These are phyloP conservation scores for Spinus olivaceus DNA, from an alignment of 2,797 vertebrate species.

Conservation along the genomic window DNA sequence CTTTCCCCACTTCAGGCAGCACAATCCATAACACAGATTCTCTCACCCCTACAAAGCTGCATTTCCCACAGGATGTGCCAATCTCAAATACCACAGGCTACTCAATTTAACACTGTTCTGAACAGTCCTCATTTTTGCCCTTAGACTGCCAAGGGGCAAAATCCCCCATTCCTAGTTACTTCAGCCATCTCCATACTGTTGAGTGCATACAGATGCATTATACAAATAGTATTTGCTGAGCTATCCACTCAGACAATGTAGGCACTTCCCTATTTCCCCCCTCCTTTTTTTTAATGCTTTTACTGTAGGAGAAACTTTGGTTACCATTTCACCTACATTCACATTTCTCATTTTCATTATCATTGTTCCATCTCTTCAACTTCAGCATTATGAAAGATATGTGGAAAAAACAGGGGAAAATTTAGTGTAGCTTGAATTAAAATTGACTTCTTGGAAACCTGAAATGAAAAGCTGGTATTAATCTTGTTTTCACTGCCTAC, in stretches of 20 bases:
- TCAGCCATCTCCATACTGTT: not conserved
- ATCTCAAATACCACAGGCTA: not conserved
- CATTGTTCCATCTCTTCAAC: not conserved
- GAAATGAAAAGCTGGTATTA: not conserved
- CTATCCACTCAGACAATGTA: not conserved
- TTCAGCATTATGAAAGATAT: not conserved
- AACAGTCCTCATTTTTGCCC: not conserved
- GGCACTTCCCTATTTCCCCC: not conserved
- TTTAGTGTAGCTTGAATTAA: not conserved
- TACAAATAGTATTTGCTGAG: not conserved
- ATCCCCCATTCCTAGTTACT: not conserved
- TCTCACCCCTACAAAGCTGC: not conserved
- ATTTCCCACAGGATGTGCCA: not conserved
- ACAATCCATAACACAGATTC: not conserved
- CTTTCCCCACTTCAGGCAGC: not conserved
- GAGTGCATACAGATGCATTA: not conserved
- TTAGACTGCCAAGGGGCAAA: not conserved
- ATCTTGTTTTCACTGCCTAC: not conserved
- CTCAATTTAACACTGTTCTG: not conserved
- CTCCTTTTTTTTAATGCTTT: not conserved
- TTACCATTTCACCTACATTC: not conserved
- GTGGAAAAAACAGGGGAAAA: not conserved
- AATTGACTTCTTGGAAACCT: not conserved
- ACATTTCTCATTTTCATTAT: not conserved
- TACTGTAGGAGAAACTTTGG: not conserved